Percentiles rank a stretch among this genome's conserved stretches.
These are phyloP conservation scores for Amblyraja radiata DNA, from an alignment of 2,797 vertebrate genomes.

Conservation along the genomic window DNA sequence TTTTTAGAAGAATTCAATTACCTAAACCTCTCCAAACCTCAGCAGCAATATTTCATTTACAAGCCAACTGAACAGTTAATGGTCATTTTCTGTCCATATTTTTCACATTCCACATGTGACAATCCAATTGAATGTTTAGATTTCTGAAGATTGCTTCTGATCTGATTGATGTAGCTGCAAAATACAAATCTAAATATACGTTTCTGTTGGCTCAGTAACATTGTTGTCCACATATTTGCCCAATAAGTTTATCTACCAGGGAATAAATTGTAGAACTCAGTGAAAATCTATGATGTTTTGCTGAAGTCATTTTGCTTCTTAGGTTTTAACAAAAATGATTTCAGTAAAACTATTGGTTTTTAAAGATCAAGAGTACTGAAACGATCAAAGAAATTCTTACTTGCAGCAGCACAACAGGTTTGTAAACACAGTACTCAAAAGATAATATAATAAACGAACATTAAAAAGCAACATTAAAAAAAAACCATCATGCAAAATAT, in stretches of 20 bases:
- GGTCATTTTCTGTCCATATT: too few species aligned
- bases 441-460: too few species aligned
- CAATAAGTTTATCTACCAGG: background rate
- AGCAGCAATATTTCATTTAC: background rate
- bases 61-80: background rate
- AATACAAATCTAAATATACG: background rate
- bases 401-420: too few species aligned
- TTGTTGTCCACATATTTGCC: background rate
- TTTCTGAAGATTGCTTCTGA: background rate
- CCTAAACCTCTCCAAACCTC: background rate
- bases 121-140: background rate
- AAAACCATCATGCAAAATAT: too few species aligned
- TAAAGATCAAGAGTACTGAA: too few species aligned
- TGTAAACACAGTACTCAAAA: too few species aligned
- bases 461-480: too few species aligned
- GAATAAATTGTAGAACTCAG: background rate
- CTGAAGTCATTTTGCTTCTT: background rate
- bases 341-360: too few species aligned
- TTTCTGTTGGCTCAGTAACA: background rate
- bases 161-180: too few species aligned
- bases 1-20: background rate
- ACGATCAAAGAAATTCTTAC: too few species aligned
- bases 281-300: background rate
- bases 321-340: background rate
- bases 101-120: background rate